phyloP scores from a whole-genome alignment of 2,888 invertebrate species.

The Cerastis leucographa region DNA sequence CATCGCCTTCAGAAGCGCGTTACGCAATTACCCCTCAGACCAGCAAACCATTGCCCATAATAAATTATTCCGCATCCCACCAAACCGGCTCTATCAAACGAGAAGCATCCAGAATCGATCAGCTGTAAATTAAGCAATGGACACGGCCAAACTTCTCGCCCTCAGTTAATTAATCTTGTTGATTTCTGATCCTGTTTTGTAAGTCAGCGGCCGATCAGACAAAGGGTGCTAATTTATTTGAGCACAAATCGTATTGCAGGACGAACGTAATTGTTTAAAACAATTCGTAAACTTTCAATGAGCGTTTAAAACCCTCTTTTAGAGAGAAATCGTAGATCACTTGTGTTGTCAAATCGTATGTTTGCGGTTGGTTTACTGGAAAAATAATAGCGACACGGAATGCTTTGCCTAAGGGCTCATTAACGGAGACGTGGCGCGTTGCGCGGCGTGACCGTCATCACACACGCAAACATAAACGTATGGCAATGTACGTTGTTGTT shows the following conservation, averaged over 20 bases:
- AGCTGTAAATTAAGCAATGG: slow-evolving; percentile 53
- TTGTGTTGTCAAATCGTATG: not conserved
- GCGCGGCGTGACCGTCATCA: no score
- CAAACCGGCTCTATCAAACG: slow-evolving; percentile 28
- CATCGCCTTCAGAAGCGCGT: not conserved
- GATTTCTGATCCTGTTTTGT: slow-evolving; percentile 62
- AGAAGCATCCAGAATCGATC: slow-evolving; percentile 48
- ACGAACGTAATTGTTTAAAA: slow-evolving; percentile 11
- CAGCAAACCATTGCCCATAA: slow-evolving; percentile 2
- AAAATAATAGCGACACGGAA: not conserved
- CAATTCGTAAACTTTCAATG: slow-evolving; percentile 3
- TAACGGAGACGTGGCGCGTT: no score
- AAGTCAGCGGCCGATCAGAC: slow-evolving; percentile 56
- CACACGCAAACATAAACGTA: no score
- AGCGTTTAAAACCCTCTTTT: not conserved
- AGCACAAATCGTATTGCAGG: slow-evolving; percentile 44
- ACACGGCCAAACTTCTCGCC: slow-evolving; percentile 51
- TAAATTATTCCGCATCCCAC: slow-evolving; percentile 20
- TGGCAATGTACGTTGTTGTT: no score
- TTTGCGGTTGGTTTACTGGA: not conserved
- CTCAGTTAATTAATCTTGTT: slow-evolving; percentile 68
- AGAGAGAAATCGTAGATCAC: not conserved
- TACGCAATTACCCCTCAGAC: not conserved
- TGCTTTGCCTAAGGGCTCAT: not conserved
- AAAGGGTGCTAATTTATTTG: slow-evolving; percentile 61